phyloP scores from a whole-genome alignment of 2,888 invertebrate species.

The Ectemnius lituratus region DNA sequence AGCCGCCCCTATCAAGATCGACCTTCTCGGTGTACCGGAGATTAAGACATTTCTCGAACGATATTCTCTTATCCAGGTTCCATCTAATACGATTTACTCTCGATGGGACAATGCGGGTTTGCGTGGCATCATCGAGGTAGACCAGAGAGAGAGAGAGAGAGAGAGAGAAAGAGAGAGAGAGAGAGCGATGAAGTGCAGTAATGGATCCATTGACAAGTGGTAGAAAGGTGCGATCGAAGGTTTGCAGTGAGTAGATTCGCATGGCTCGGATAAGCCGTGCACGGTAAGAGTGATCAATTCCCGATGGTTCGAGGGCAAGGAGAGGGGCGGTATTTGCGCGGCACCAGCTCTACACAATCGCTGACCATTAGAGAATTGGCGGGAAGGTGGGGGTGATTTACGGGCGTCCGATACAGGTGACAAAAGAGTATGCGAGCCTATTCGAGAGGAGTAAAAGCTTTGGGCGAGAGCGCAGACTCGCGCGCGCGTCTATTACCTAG shows the following conservation, averaged over 20 bases:
- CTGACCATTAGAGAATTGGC: constrained; percentile 41
- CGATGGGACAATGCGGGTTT: too few species aligned
- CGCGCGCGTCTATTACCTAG: constrained; percentile 41
- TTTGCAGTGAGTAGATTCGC: not conserved
- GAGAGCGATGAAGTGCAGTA: too few species aligned
- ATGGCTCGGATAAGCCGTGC: not conserved
- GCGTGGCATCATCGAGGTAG: too few species aligned
- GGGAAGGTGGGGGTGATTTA: constrained; percentile 35
- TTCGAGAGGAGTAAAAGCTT: constrained; percentile 46
- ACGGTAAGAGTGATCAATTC: not conserved
- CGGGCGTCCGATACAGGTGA: constrained; percentile 41
- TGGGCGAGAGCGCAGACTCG: constrained; percentile 23
- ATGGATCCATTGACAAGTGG: too few species aligned
- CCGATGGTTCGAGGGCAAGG: not conserved
- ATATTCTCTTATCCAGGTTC: too few species aligned
- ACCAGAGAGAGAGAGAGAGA: too few species aligned
- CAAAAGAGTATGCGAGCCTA: constrained; percentile 43
- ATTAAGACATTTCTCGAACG: constrained; percentile 4
- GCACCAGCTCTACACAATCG: constrained; percentile 2
- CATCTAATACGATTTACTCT: too few species aligned
- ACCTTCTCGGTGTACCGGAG: constrained; percentile 4
- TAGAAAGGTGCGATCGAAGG: not conserved
- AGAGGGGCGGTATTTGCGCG: constrained; percentile 23
- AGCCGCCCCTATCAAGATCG: constrained; percentile 6
- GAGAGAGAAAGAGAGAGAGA: too few species aligned